Conservation (phyloP, 1,140 invertebrate species). For the Drosophila ficusphila region DNA sequence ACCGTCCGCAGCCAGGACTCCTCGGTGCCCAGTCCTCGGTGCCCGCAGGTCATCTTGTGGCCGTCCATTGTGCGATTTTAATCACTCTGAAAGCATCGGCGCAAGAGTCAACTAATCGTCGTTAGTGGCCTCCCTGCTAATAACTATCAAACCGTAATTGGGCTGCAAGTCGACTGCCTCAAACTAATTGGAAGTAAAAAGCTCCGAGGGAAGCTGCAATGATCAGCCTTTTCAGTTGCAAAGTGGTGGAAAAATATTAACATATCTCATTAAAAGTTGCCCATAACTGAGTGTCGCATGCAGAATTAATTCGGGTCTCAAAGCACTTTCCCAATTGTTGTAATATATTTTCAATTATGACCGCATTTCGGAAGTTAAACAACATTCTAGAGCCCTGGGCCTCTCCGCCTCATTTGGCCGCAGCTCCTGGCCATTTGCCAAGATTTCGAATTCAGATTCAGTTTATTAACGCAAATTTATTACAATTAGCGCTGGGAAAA, state of each 20-base stretch:
- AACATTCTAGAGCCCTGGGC: not conserved
- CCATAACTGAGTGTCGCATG: not conserved
- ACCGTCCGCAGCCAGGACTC: constrained; percentile 4
- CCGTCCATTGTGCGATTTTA: constrained; percentile 69
- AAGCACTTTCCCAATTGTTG: not conserved
- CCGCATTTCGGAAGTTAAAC: constrained; percentile 26
- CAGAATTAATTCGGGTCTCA: not conserved
- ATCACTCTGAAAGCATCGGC: constrained; percentile 71
- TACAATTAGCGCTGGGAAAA: constrained; percentile 59
- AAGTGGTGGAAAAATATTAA: no score
- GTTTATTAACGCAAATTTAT: constrained; percentile 78
- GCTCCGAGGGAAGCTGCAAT: not conserved
- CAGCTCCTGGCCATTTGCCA: constrained; percentile 56
- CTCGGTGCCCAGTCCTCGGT: not conserved
- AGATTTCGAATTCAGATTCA: constrained; percentile 36
- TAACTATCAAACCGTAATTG: constrained; percentile 45
- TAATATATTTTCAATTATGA: constrained; percentile 59
- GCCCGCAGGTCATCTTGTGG: constrained; percentile 58
- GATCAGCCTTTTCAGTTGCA: not conserved
- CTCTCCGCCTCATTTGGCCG: constrained; percentile 24
- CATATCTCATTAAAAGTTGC: constrained; percentile 1
- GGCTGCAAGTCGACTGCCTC: not conserved
- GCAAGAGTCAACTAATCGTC: constrained; percentile 66
- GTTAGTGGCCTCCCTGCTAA: constrained; percentile 47
- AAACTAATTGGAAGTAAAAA: not conserved